These are phyloP conservation scores for Micoletzkya japonica DNA, from an alignment of 2,888 invertebrate genomes.

Conservation along the genomic window DNA sequence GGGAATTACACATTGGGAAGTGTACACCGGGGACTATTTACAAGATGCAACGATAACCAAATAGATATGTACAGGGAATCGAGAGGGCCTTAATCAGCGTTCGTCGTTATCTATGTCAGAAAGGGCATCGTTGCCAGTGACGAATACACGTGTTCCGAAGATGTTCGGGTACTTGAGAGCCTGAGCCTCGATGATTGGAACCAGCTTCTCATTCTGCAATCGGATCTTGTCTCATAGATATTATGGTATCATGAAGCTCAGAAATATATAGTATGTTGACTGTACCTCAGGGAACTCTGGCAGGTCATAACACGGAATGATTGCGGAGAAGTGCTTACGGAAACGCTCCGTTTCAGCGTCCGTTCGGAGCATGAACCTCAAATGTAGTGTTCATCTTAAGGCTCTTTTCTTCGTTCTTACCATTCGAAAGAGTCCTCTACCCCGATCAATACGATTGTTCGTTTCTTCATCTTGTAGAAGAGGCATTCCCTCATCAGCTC, in stretches of 20 bases:
- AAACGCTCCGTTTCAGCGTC: conserved; percentile 15
- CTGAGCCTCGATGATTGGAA: conserved; percentile 5
- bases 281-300: conserved; percentile 25
- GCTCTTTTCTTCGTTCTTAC: not conserved
- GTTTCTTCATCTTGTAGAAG: conserved; percentile 8
- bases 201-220: not conserved
- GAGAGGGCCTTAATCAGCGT: not conserved
- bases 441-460: conserved; percentile 15
- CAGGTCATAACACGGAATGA: conserved; percentile 9
- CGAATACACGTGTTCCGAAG: conserved; percentile 7
- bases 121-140: conserved; percentile 27
- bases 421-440: conserved; percentile 24
- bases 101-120: conserved; percentile 18
- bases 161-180: conserved; percentile 1
- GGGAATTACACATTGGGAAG: too few species aligned
- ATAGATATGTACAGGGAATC: too few species aligned
- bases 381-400: not conserved
- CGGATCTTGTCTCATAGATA: not conserved
- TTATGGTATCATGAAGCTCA: not conserved
- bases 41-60: too few species aligned
- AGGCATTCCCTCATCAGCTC: conserved; percentile 15
- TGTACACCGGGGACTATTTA: too few species aligned
- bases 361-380: conserved; percentile 27
- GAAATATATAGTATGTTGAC: not conserved
- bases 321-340: not conserved